Evolutionary conservation across 2,797 vertebrate species (phyloP).

Genomic region (Balearica regulorum): DNA sequence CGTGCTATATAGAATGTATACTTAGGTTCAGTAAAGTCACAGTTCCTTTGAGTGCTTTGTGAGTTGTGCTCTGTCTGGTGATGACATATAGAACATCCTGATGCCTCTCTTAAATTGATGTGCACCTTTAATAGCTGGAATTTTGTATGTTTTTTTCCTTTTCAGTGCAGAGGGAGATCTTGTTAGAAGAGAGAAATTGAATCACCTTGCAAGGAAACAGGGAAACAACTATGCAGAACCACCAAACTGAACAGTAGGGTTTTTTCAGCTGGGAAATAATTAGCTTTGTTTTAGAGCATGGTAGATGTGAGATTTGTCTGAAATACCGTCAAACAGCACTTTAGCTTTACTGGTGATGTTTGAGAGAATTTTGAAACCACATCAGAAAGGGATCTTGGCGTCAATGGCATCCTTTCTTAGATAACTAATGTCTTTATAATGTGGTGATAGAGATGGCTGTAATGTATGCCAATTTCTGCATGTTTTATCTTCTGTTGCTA

Average conservation of each 20-base stretch:
- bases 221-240: not conserved
- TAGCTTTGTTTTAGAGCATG: not conserved
- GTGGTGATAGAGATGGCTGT: not conserved
- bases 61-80: not conserved
- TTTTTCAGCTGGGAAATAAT: not conserved
- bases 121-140: not conserved
- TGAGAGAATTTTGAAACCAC: not conserved
- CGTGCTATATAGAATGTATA: not conserved
- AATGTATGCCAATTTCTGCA: fast-evolving
- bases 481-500: not conserved
- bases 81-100: not conserved
- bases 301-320: not conserved
- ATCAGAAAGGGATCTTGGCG: not conserved
- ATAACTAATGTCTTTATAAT: not conserved
- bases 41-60: not conserved
- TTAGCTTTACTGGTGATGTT: not conserved
- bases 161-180: not conserved
- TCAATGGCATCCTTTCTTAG: not conserved
- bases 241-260: not conserved
- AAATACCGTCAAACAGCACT: not conserved
- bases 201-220: not conserved
- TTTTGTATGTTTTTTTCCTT: not conserved
- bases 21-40: not conserved
- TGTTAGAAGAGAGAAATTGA: not conserved
- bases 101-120: not conserved